These are phyloP conservation scores for Anoura caudifer DNA, from an alignment of 2,113 vertebrate species.

Conservation along the genomic window DNA sequence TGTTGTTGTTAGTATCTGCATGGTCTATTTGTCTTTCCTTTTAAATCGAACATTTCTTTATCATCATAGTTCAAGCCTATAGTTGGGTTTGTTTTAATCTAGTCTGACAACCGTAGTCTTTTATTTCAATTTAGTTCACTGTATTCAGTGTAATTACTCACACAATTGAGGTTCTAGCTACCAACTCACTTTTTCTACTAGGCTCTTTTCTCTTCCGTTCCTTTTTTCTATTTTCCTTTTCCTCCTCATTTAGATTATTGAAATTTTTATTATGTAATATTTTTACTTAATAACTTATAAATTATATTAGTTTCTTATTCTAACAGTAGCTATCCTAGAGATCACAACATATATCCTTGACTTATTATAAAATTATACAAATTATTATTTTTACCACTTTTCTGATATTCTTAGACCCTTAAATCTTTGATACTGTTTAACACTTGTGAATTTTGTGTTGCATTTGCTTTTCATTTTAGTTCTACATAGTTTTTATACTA, in stretches of 20 bases:
- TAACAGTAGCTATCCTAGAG: background rate
- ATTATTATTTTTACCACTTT: background rate
- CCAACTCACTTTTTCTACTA: background rate
- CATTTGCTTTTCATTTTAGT: background rate
- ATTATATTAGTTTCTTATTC: background rate
- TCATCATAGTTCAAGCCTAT: background rate
- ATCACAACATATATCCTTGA: background rate
- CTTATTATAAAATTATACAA: background rate
- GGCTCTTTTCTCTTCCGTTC: background rate
- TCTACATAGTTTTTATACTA: background rate
- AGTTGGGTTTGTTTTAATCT: background rate
- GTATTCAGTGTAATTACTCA: background rate
- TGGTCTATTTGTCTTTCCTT: background rate
- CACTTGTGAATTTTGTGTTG: background rate
- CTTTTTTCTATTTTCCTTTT: background rate
- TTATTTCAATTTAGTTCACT: conserved; percentile 21
- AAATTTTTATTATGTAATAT: background rate
- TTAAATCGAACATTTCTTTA: background rate
- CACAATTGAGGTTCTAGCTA: background rate
- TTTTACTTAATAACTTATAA: background rate
- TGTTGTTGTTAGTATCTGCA: background rate
- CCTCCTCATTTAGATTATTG: background rate
- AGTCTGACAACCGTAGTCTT: background rate
- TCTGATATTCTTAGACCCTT: background rate
- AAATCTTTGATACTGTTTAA: background rate